Conservation (phyloP, 2,888 invertebrate species). For the Nasonia oneida region DNA sequence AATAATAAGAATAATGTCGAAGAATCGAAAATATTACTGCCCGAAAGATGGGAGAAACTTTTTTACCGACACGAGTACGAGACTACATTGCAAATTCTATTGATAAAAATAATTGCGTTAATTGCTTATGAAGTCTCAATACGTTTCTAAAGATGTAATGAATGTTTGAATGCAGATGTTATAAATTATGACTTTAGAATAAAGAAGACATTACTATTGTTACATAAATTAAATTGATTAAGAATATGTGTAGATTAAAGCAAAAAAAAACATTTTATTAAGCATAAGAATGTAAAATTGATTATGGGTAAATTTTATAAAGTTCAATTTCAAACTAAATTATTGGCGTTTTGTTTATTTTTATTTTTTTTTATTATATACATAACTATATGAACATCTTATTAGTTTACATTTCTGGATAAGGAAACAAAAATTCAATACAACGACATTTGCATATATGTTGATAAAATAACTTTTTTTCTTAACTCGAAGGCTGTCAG, state of each 20-base stretch:
- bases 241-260: slow-evolving; percentile 55
- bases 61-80: slow-evolving; percentile 55
- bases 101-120: slow-evolving; percentile 59
- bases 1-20: slow-evolving; percentile 58
- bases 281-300: slow-evolving; percentile 59
- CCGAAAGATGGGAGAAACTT: slow-evolving; percentile 46
- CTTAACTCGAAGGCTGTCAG: background rate
- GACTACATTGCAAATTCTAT: slow-evolving; percentile 55
- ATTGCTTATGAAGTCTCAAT: slow-evolving; percentile 59
- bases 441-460: background rate
- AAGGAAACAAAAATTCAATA: background rate
- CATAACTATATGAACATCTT: slow-evolving; percentile 10
- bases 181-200: slow-evolving; percentile 61
- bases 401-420: background rate
- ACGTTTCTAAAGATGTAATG: slow-evolving; percentile 59
- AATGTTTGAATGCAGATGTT: slow-evolving; percentile 62
- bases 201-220: slow-evolving; percentile 62
- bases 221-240: slow-evolving; percentile 62
- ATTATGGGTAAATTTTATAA: slow-evolving; percentile 62
- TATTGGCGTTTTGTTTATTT: slow-evolving; percentile 58
- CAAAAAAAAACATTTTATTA: slow-evolving; percentile 53
- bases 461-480: background rate
- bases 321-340: slow-evolving; percentile 58
- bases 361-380: slow-evolving; percentile 46
- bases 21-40: slow-evolving; percentile 52